Percentiles rank a stretch among this genome's conserved stretches.
Evolutionary conservation across 2,797 vertebrate species (phyloP).

Genomic region (Caiman crocodilus): DNA sequence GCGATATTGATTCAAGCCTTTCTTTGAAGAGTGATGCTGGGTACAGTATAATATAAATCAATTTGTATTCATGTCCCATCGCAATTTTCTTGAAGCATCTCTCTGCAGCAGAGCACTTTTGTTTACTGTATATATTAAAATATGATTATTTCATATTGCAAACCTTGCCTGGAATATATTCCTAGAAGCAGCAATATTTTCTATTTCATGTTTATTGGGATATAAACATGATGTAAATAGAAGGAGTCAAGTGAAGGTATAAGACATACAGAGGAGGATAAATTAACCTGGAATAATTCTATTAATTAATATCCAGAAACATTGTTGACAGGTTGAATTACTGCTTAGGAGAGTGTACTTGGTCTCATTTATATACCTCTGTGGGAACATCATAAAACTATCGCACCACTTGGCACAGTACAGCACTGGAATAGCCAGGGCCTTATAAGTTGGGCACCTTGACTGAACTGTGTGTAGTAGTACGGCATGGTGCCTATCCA

Average conservation of each 20-base stretch:
- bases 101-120: neutral
- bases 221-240: slow-evolving; percentile 9
- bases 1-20: neutral
- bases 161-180: neutral
- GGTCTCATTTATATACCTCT: neutral
- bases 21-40: neutral
- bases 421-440: neutral
- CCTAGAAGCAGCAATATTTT: neutral
- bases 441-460: neutral
- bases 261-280: neutral
- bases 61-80: neutral
- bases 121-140: neutral
- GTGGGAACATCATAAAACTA: neutral
- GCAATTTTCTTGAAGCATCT: neutral
- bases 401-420: accelerated
- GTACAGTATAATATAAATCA: neutral
- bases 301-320: neutral
- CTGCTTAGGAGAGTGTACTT: neutral
- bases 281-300: neutral
- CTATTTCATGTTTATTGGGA: slow-evolving; percentile 16
- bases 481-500: neutral
- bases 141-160: accelerated
- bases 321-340: neutral
- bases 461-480: neutral
- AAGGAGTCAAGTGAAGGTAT: slow-evolving; percentile 6